Evolutionary conservation across 2,113 vertebrate genomes (phyloP).

Genomic region (Echinops telfairi): DNA sequence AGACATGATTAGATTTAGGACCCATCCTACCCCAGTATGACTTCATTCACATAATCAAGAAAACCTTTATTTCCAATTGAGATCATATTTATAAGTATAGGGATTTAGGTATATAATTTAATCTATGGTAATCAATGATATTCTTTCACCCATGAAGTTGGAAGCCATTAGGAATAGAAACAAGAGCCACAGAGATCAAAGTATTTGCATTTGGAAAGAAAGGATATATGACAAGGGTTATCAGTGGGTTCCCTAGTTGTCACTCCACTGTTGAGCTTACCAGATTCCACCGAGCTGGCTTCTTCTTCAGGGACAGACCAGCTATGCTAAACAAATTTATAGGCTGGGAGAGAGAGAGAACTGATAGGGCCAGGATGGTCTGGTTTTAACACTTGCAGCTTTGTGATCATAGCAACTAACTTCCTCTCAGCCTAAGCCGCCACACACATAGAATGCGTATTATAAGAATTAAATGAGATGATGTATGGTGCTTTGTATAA

Average conservation of each 20-base stretch:
- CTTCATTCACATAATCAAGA: neutral
- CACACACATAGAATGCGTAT: neutral
- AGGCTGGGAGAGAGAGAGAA: neutral
- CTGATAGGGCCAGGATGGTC: neutral
- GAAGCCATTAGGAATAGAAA: conserved; percentile 6
- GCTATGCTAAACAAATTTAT: neutral
- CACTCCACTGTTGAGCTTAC: neutral
- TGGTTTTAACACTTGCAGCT: neutral
- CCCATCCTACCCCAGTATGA: neutral
- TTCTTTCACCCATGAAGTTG: neutral
- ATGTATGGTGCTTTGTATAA: neutral
- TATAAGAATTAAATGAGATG: neutral
- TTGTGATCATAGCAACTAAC: neutral
- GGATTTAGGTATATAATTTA: neutral
- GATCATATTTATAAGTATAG: neutral
- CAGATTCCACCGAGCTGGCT: neutral
- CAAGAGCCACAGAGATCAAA: neutral
- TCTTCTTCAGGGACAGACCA: neutral
- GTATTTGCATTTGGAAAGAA: neutral
- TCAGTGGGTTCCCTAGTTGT: neutral
- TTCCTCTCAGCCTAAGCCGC: neutral
- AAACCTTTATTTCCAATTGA: neutral
- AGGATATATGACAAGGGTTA: neutral
- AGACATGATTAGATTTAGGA: neutral
- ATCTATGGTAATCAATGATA: neutral